Evolutionary conservation across 2,888 invertebrate genomes (phyloP), one percentile per base, ranked within the genome.

Genomic region (Apamea anceps): DNA sequence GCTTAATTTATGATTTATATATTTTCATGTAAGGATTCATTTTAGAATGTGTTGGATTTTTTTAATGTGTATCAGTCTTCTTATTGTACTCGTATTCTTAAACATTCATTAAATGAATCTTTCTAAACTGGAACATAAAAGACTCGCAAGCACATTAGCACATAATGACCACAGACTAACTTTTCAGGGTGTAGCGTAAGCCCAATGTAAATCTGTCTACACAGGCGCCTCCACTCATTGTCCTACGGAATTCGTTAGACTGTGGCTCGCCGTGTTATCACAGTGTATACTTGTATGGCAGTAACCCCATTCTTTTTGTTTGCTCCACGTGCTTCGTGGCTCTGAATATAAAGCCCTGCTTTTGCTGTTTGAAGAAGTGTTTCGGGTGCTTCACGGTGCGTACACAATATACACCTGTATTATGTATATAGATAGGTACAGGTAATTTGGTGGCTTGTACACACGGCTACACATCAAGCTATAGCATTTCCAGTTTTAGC

Each of bases 271-370:
- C 77, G 75, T 88, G 89, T 90, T 92, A 91, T 92, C 92, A 90
- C 85, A 60, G 82, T 70, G 79, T 87, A 15, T 28, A 85, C 85
- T 72, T 63, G 63, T 72, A 54, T 48, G 42, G 71, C 15, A 21
- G 86, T 74, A 28, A 51, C 82, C 78, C 87, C 81, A 87, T 89
- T 90, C 87, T 89, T 90, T 89, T 73, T 82, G 84, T 91, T 87
- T 90, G 82, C 85, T 84, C 88, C 91, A 91, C 92, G 92, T 93
- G 92, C 85, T 89, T 72, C 88, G 88, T 91, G 90, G 88, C 88
- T 89, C 80, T 88, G 91, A 91, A 91, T 92, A 90, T 90, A 90
- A 90, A 91, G 85, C 89, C 88, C 80, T 87, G 82, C 89, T 89
- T 90, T 85, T 85, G 80, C 87, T 87, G 91, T 92, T 92, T 92